These are phyloP conservation scores for Dicrurus megarhynchus DNA, from an alignment of 2,113 vertebrate species.

Conservation along the genomic window DNA sequence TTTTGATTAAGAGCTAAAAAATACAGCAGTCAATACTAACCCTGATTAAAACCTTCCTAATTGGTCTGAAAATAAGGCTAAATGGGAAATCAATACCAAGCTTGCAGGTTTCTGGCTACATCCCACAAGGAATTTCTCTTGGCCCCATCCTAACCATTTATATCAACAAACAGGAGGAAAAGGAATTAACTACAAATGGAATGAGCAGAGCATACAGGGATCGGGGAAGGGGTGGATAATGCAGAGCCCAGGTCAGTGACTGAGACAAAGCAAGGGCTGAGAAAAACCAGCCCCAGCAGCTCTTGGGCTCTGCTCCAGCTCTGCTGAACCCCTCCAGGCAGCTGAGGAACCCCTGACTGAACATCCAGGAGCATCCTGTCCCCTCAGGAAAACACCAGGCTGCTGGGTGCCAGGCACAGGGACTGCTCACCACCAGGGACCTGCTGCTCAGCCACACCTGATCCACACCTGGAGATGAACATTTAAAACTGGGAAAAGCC, in stretches of 20 bases:
- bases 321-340: not conserved
- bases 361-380: not conserved
- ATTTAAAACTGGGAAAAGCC: not conserved
- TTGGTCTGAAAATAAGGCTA: constrained; percentile 7
- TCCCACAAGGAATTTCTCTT: not conserved
- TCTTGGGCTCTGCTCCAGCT: not conserved
- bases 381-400: not conserved
- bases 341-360: not conserved
- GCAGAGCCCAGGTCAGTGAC: not conserved
- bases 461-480: not conserved
- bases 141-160: not conserved
- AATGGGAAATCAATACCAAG: constrained; percentile 34
- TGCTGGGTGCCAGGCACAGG: not conserved
- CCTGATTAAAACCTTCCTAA: constrained; percentile 19
- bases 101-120: not conserved
- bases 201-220: not conserved
- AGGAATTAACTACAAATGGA: not conserved
- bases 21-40: constrained; percentile 17
- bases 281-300: not conserved
- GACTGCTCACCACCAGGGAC: not conserved
- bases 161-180: not conserved
- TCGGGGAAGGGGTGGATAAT: not conserved
- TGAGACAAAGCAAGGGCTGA: not conserved
- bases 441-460: not conserved
- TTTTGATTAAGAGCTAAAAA: constrained; percentile 24